phyloP scores from a whole-genome alignment of 2,888 invertebrate genomes.

The Ashinkailepas kermadecensis region DNA sequence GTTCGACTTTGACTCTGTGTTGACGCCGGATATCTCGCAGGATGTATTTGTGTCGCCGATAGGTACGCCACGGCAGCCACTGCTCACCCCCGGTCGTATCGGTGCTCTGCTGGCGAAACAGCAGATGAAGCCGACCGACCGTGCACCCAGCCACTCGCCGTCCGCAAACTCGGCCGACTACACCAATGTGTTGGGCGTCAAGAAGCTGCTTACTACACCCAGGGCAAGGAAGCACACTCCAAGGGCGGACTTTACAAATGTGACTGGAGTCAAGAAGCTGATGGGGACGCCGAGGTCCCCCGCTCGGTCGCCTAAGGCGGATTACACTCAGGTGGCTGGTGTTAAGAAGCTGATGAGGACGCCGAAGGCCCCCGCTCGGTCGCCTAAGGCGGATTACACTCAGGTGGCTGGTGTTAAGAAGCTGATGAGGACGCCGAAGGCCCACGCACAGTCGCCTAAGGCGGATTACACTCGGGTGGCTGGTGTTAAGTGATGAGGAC shows the following conservation, averaged over 20 bases:
- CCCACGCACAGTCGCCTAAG: not conserved
- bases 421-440: not conserved
- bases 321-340: not conserved
- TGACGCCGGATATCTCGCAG: constrained; percentile 29
- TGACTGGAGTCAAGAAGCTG: not conserved
- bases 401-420: not conserved
- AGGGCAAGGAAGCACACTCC: not conserved
- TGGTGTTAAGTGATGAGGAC: not conserved
- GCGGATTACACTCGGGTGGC: not conserved
- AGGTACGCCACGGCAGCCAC: not conserved
- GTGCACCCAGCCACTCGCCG: no score
- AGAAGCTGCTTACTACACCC: constrained; percentile 22
- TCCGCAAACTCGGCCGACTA: not conserved
- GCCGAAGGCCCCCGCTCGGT: not conserved
- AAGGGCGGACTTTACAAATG: not conserved
- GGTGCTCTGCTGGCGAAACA: not conserved
- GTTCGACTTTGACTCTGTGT: constrained; percentile 26
- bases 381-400: not conserved
- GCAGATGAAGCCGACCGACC: not conserved
- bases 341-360: constrained; percentile 17
- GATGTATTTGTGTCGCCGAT: constrained; percentile 33
- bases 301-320: not conserved
- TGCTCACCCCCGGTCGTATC: not conserved
- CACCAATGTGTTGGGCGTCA: not conserved
- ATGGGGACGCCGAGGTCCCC: constrained; percentile 20